Evolutionary conservation across 2,888 invertebrate genomes (phyloP), one percentile per base, ranked within the genome.

Genomic region (Andrena marginata): DNA sequence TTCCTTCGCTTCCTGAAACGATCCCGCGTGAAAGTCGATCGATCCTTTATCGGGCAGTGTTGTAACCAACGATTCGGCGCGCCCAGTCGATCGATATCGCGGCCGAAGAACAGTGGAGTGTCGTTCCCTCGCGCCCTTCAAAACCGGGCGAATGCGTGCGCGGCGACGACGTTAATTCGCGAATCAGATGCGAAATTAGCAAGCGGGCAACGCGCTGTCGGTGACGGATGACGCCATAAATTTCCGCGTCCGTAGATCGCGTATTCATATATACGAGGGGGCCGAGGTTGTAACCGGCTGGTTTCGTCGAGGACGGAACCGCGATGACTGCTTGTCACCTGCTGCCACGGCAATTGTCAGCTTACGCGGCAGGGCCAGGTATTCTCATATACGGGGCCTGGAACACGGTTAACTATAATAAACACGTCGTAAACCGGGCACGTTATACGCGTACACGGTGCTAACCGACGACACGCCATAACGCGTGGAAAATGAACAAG

Each of bases 211-310:
- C 73, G 51, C 64, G 80, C 76, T 82, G 82, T 51, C 77, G 70
- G 79, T 89, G 90, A 90, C 89, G 90, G 79, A 90, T 87, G 86
- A 85, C 84, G 84, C 88, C 82, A 87, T 90, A 90, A 90, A 90
- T 90, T 85, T 82, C 80, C 68, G 63, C 76, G 26, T 31, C 54
- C 51, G 71, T 65, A 65, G 85, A 82, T 82, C 64, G 20, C 71
- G 80, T 59, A 69, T 80, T 87, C 85, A 60, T 63, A 70, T 49
- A 70, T 77, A 68, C 35, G 67, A 20, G 6, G 56, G 51, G 69
- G 20, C 20, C n/a, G 56, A 8, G n/a, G 35, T 13, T 77, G 70
- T 74, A 82, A 82, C 78, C 80, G 76, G 83, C 77, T 72, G 72
- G 51, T 77, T 63, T 84, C 82, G 82, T 85, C 73, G 80, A 49